Conservation (phyloP, 2,113 vertebrate species). For the Pygoscelis antarcticus region DNA sequence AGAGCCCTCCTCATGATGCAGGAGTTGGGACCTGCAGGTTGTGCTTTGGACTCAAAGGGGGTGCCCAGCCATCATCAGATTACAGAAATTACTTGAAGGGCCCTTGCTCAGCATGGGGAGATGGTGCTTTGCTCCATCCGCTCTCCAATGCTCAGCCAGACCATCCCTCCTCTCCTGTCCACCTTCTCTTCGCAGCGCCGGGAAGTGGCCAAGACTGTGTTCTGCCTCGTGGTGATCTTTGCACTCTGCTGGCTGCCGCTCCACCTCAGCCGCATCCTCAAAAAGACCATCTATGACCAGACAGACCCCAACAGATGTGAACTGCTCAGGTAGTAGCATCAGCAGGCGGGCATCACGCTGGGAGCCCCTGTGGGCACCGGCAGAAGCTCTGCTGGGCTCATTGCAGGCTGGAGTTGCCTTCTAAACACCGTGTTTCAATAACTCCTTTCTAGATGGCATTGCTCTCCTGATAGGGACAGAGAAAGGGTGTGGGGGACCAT, state of each 20-base stretch:
- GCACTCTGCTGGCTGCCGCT: conserved; percentile 92
- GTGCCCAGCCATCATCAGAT: neutral
- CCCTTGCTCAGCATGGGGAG: neutral
- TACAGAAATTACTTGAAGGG: neutral
- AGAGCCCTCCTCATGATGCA: neutral
- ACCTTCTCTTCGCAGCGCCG: conserved; percentile 71
- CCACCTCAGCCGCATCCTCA: conserved; percentile 90
- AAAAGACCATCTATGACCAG: conserved; percentile 86
- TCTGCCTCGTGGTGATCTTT: conserved; percentile 90
- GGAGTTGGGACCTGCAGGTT: neutral
- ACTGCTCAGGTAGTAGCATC: conserved; percentile 81
- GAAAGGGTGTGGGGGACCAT: accelerated
- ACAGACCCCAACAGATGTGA: conserved; percentile 86
- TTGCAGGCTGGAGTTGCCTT: neutral
- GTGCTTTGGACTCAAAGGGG: neutral
- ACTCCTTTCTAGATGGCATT: accelerated
- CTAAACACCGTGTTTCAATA: neutral
- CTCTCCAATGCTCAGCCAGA: neutral
- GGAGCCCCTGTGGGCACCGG: accelerated
- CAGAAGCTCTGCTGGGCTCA: neutral
- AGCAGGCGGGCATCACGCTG: accelerated
- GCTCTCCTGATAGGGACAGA: neutral
- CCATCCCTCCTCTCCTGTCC: neutral
- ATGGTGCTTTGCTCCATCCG: neutral
- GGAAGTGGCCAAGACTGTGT: conserved; percentile 91